phyloP scores from a whole-genome alignment of 1,140 invertebrate species.

The Drosophila tsacasi region DNA sequence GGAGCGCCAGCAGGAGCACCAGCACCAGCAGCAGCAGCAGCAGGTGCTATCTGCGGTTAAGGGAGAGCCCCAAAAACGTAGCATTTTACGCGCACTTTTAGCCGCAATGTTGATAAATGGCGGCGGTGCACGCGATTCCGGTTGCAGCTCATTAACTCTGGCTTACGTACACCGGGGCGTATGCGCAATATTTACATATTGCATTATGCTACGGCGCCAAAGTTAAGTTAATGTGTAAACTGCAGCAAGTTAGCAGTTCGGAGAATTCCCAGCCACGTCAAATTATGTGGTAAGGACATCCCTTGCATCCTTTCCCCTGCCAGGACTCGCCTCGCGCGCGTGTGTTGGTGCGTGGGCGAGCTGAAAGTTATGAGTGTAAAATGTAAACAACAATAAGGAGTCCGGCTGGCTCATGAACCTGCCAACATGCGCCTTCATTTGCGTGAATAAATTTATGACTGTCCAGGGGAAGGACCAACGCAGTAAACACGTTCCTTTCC shows the following conservation, averaged over 20 bases:
- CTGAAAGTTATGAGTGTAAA: slow-evolving; percentile 60
- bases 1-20: slow-evolving; percentile 5
- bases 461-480: slow-evolving; percentile 24
- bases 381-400: slow-evolving; percentile 66
- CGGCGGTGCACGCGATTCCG: slow-evolving; percentile 55
- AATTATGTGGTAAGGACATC: slow-evolving; percentile 8
- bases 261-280: slow-evolving; percentile 28
- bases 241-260: slow-evolving; percentile 62
- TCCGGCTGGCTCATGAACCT: slow-evolving; percentile 27
- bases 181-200: slow-evolving; percentile 69
- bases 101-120: slow-evolving; percentile 72
- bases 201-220: slow-evolving; percentile 58
- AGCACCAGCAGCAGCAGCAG: slow-evolving; percentile 29
- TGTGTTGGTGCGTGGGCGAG: slow-evolving; percentile 26
- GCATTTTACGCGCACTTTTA: slow-evolving; percentile 66
- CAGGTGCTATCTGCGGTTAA: slow-evolving; percentile 56
- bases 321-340: not conserved
- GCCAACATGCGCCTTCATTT: slow-evolving; percentile 62
- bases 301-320: not conserved
- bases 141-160: slow-evolving; percentile 56
- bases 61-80: slow-evolving; percentile 26
- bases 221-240: slow-evolving; percentile 61
- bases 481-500: slow-evolving; percentile 19
- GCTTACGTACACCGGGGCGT: slow-evolving; percentile 51
- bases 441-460: slow-evolving; percentile 67